Percentiles rank a stretch among this genome's conserved stretches.
These are phyloP conservation scores for Apis florea DNA, from an alignment of 1,140 invertebrate species.

Conservation along the genomic window DNA sequence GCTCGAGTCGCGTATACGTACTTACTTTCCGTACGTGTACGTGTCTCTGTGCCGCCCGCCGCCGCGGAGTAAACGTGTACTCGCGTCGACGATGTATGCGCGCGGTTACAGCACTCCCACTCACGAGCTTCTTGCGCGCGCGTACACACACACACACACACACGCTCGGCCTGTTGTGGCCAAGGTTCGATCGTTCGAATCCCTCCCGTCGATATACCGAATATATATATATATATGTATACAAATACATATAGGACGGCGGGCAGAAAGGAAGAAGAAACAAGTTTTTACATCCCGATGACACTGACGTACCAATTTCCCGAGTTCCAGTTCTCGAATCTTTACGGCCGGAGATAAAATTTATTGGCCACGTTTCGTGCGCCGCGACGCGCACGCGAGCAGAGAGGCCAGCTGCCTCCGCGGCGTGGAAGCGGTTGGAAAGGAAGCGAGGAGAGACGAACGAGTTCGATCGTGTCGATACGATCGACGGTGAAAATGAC, in stretches of 20 bases:
- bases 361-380: constrained; percentile 23
- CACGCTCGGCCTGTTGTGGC: not conserved
- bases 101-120: not conserved
- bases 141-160: not conserved
- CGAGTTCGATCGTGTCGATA: constrained; percentile 5
- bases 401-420: not conserved
- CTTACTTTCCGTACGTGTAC: constrained; percentile 40
- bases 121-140: constrained; percentile 14
- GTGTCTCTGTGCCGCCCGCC: constrained; percentile 18
- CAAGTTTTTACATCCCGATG: constrained; percentile 52
- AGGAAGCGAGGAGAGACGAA: not conserved
- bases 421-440: too few relatives aligned
- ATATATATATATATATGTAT: not conserved
- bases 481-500: not conserved
- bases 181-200: constrained; percentile 56
- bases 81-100: constrained; percentile 1
- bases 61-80: constrained; percentile 3
- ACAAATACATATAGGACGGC: not conserved
- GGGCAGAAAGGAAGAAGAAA: constrained; percentile 20
- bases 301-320: constrained; percentile 62
- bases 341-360: constrained; percentile 20
- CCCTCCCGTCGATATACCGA: constrained; percentile 12
- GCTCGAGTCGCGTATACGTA: constrained; percentile 59
- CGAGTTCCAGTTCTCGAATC: constrained; percentile 46
- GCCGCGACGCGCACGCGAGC: not conserved